Evolutionary conservation across 2,888 invertebrate species (phyloP), one percentile per base, ranked within the genome.

Genomic region (Phragmatobia fuliginosa): DNA sequence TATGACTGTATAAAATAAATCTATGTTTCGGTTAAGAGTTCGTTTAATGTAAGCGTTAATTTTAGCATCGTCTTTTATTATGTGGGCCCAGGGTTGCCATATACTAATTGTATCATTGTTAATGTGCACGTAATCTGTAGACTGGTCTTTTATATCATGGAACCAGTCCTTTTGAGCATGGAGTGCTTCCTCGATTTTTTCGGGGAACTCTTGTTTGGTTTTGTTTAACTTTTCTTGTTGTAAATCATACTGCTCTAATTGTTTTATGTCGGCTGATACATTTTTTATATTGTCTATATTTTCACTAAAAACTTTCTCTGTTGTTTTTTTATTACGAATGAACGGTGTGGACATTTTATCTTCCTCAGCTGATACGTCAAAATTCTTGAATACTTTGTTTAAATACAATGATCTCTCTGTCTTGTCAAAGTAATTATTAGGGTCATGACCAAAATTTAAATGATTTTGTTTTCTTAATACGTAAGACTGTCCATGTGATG

Each of bases 11-110:
- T 87, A 83, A 33, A 91, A 86, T 0, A 87, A 70, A 72, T 82
- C 83, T 21, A 52, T 7, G 18, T 1, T 65, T 72, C 87, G 87
- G 21, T 85, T 85, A 62, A 81, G 84, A 0, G 90, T 73, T 60
- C 89, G 87, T 21, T 75, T 69, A 0, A 83, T 84, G 60, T 88
- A 89, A 5, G 84, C 78, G 28, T 83, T 78, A 0, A 89, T 78
- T 70, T 80, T 77, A 2, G 49, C 52, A 21, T 87, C 85, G 1
- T 90, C 81, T 72, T 81, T 86, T 0, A 89, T 82, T 62, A 67
- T 72, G 32, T 70, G 66, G 18, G 56, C 16, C 33, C 25, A 56
- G 7, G 64, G 56, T 11, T 65, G 56, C 36, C 36, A 65, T n/a
- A 65, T 18, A 56, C 14, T 31, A 31, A 10, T 2, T 0, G 49